phyloP scores from a whole-genome alignment of 2,797 vertebrate species.

The Diplodus sargus region DNA sequence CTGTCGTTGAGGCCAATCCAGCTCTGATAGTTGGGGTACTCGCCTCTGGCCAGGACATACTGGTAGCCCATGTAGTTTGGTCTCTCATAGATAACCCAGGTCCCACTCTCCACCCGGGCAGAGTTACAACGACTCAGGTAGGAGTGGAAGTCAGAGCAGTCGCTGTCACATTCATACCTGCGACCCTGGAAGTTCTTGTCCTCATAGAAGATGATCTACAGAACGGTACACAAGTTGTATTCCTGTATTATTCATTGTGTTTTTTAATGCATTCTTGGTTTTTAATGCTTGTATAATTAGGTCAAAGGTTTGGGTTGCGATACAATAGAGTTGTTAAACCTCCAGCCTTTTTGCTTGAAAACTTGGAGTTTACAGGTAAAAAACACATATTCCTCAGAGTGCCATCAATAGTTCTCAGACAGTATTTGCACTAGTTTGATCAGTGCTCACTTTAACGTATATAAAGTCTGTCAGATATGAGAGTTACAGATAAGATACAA shows the following conservation, averaged over 20 bases:
- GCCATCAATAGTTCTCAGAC: no score
- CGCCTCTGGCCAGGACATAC: conserved; percentile 84
- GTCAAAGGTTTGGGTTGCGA: no score
- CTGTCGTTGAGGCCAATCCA: conserved; percentile 88
- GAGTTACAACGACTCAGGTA: conserved; percentile 88
- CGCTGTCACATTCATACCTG: conserved; percentile 84
- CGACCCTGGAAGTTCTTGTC: conserved; percentile 84
- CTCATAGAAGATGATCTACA: conserved; percentile 46
- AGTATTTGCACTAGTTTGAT: no score
- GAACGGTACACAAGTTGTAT: not conserved
- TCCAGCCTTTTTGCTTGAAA: no score
- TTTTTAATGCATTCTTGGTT: not conserved
- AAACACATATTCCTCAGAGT: no score
- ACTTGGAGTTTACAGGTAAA: no score
- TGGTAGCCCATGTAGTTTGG: conserved; percentile 84
- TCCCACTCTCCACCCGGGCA: conserved; percentile 83
- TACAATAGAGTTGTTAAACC: no score
- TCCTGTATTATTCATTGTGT: not conserved
- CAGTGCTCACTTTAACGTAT: no score
- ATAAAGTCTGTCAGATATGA: no score
- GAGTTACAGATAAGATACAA: no score
- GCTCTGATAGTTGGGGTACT: conserved; percentile 87
- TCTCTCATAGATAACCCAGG: conserved; percentile 87
- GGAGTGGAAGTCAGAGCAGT: conserved; percentile 84
- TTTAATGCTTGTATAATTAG: no score